These are phyloP conservation scores for Prionailurus bengalensis DNA, from an alignment of 2,113 vertebrate genomes.

Conservation along the genomic window DNA sequence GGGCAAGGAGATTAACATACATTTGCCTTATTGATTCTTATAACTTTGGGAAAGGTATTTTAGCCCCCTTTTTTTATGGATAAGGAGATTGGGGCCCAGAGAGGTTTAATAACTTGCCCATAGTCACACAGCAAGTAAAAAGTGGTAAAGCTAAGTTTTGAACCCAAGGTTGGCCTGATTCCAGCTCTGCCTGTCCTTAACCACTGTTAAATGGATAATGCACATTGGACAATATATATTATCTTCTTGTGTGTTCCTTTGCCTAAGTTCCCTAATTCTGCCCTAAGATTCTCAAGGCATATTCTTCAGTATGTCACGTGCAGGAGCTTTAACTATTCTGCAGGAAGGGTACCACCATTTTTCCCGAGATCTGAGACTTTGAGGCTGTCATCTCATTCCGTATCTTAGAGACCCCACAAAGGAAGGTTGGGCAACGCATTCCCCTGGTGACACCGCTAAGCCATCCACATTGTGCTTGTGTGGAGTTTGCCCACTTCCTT, in stretches of 20 bases:
- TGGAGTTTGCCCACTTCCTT: not conserved
- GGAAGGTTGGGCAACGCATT: not conserved
- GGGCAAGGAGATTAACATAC: not conserved
- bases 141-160: not conserved
- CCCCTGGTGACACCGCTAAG: fast-evolving
- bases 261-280: not conserved
- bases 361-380: not conserved
- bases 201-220: fast-evolving
- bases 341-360: not conserved
- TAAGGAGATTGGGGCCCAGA: slow-evolving; percentile 14
- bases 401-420: not conserved
- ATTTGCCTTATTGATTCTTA: not conserved
- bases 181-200: not conserved
- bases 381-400: not conserved
- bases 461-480: fast-evolving
- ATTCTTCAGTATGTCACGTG: not conserved
- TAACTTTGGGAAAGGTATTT: not conserved
- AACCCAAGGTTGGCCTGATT: not conserved
- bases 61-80: not conserved
- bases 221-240: not conserved
- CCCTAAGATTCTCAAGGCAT: not conserved
- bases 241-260: not conserved
- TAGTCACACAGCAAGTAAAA: not conserved
- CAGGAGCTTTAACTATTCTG: not conserved
- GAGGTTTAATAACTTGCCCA: not conserved